A percentile compares a stretch with the other conserved stretches of the same genome.
Conservation (phyloP, 1,140 invertebrate genomes). For the Acromyrmex echinatior region DNA sequence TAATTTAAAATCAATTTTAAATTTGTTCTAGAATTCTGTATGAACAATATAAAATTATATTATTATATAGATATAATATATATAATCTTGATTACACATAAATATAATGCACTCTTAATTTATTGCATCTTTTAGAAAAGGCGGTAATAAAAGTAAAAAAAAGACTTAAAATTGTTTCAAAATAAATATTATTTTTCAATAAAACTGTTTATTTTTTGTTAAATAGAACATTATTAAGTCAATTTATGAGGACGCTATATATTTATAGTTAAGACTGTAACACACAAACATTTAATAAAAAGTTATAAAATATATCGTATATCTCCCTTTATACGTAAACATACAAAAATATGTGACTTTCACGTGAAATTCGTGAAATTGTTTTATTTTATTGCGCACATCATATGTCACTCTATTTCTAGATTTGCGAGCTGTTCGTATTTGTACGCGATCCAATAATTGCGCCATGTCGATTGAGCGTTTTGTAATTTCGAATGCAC, state of each 20-base stretch:
- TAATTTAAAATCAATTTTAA: background rate
- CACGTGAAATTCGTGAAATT: background rate
- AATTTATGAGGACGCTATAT: no score
- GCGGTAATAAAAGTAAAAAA: no score
- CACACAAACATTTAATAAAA: background rate
- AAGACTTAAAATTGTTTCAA: no score
- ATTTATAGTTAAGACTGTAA: no score
- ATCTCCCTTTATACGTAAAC: background rate
- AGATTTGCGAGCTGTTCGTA: background rate
- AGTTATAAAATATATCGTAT: background rate
- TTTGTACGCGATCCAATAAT: constrained; percentile 20
- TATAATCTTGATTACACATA: background rate
- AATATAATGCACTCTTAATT: no score
- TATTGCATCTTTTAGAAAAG: no score
- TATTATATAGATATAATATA: background rate
- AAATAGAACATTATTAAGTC: no score
- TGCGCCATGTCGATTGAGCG: constrained; percentile 19
- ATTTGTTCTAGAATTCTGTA: background rate
- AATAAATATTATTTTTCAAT: no score
- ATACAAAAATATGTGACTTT: background rate
- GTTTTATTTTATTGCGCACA: constrained; percentile 10
- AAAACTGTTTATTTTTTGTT: no score
- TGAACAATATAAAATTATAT: background rate
- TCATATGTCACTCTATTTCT: background rate
- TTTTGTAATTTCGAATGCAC: constrained; percentile 46